Evolutionary conservation across 1,140 invertebrate genomes (phyloP).

Genomic region (Plectrocnemia conspersa): DNA sequence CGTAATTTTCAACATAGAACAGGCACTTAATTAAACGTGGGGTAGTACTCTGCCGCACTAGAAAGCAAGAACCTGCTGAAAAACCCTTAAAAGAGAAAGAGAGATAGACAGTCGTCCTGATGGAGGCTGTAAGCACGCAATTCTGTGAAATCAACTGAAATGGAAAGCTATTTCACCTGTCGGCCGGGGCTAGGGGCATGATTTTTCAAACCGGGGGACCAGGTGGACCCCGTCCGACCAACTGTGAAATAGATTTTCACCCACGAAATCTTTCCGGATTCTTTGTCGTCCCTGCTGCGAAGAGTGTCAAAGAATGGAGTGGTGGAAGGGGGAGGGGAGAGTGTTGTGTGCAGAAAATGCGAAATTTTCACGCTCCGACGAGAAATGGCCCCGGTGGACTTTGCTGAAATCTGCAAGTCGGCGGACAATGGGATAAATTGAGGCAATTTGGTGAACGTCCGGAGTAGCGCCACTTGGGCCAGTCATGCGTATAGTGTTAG

Average conservation of each 20-base stretch:
- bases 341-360: constrained; percentile 3
- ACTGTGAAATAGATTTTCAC: constrained; percentile 23
- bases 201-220: constrained; percentile 11
- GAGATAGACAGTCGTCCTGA: background rate
- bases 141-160: constrained; percentile 14
- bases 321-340: background rate
- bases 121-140: constrained; percentile 10
- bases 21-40: too few species aligned
- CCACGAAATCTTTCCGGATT: background rate
- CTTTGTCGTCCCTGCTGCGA: constrained; percentile 1
- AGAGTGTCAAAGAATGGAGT: background rate
- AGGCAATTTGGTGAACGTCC: constrained; percentile 14
- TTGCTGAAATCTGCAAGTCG: constrained; percentile 20
- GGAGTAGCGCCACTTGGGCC: too few species aligned
- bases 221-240: constrained; percentile 15
- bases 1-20: too few species aligned
- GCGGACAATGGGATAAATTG: constrained; percentile 22
- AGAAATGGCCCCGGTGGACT: constrained; percentile 5
- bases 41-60: too few species aligned
- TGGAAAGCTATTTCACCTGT: constrained; percentile 19
- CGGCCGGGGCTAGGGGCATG: constrained; percentile 7
- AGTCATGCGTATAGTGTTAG: too few species aligned
- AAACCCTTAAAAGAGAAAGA: too few species aligned
- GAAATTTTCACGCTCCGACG: constrained; percentile 17
- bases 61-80: too few species aligned